phyloP scores from a whole-genome alignment of 2,113 vertebrate genomes.

The Trachemys scripta region DNA sequence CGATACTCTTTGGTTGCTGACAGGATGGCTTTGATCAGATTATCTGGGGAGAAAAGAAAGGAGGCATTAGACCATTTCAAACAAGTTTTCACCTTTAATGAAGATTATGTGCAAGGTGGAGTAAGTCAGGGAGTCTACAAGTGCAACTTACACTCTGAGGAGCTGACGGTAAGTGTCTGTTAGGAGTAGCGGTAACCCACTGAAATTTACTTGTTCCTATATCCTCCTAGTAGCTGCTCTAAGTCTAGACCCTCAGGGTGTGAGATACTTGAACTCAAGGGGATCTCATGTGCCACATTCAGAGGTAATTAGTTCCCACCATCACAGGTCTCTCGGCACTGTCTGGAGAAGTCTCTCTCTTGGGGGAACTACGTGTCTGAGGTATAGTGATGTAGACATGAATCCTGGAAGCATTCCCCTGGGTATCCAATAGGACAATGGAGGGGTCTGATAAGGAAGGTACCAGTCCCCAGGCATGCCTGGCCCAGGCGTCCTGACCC shows the following conservation, averaged over 20 bases:
- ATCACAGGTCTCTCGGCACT: too few relatives aligned
- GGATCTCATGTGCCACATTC: neutral
- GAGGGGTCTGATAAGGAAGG: too few relatives aligned
- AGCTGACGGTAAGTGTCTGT: conserved; percentile 5
- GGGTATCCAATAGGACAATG: too few relatives aligned
- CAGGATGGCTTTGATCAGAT: conserved; percentile 94
- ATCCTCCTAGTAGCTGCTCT: neutral
- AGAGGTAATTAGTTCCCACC: neutral
- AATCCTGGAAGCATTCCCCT: too few relatives aligned
- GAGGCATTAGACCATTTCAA: conserved; percentile 36
- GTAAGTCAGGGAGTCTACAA: neutral
- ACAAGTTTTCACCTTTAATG: neutral
- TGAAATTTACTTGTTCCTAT: neutral
- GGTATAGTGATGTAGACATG: too few relatives aligned
- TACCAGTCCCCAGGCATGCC: too few relatives aligned
- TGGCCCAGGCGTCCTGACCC: too few relatives aligned
- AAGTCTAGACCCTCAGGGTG: neutral
- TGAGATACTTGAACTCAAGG: neutral
- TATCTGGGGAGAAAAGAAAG: conserved; percentile 85
- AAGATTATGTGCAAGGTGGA: neutral
- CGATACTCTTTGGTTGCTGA: conserved; percentile 90
- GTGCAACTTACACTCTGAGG: neutral
- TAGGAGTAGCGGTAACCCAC: neutral
- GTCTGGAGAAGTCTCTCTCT: too few relatives aligned
- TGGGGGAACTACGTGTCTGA: too few relatives aligned